Percentiles rank a stretch among this genome's conserved stretches.
Evolutionary conservation across 2,113 vertebrate species (phyloP).

Genomic region (Oncorhynchus tshawytscha): DNA sequence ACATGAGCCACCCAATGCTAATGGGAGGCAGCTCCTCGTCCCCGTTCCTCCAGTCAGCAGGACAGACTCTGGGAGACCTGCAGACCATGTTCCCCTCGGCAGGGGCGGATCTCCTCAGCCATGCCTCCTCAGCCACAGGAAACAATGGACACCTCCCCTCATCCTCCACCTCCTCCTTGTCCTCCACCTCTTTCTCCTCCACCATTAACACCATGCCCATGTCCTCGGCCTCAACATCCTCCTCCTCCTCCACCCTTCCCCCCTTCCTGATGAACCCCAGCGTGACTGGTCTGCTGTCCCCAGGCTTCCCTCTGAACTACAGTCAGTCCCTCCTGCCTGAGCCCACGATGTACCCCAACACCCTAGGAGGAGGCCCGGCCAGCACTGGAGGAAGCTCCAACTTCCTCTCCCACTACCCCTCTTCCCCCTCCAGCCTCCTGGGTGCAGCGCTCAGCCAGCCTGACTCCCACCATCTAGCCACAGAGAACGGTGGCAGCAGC

Average conservation of each 20-base stretch:
- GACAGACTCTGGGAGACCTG: conserved; percentile 86
- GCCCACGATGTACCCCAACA: conserved; percentile 70
- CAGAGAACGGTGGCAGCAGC: conserved; percentile 89
- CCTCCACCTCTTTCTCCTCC: conserved; percentile 60
- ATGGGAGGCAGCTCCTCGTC: conserved; percentile 78
- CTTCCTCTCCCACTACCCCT: conserved; percentile 83
- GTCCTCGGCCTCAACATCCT: conserved; percentile 73
- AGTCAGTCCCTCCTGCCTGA: conserved; percentile 75
- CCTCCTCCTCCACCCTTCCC: conserved; percentile 68
- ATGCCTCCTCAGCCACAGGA: conserved; percentile 45
- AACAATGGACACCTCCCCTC: conserved; percentile 62
- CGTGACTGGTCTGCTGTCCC: conserved; percentile 83
- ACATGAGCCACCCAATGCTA: conserved; percentile 86
- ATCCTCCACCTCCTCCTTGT: conserved; percentile 53
- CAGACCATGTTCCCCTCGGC: conserved; percentile 90
- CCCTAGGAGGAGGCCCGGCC: conserved; percentile 74
- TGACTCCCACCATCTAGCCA: conserved; percentile 74
- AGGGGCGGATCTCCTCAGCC: conserved; percentile 77
- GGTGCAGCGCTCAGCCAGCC: conserved; percentile 80
- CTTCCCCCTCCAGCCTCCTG: conserved; percentile 83
- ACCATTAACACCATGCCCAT: conserved; percentile 79
- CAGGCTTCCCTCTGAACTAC: conserved; percentile 87
- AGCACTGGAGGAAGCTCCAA: conserved; percentile 77
- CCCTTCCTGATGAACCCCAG: conserved; percentile 91
- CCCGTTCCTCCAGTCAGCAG: conserved; percentile 88